Conservation (phyloP, 2,113 vertebrate species). For the Tachysurus vachellii region DNA sequence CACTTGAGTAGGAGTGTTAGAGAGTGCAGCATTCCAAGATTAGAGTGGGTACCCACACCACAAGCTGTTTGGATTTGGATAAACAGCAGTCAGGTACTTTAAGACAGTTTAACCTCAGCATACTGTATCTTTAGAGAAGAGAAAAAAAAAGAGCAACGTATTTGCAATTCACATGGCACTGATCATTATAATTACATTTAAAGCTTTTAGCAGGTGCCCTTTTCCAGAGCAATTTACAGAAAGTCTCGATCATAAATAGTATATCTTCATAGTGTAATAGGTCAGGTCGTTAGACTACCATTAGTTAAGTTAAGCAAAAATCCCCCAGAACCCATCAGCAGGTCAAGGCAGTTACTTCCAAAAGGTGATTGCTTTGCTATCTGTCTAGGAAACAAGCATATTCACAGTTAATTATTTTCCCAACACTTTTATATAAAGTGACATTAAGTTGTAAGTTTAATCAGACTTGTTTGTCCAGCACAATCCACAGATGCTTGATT, state of each 20-base stretch:
- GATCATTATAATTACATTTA: background rate
- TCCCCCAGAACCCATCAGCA: background rate
- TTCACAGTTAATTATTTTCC: background rate
- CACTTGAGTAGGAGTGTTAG: slow-evolving; percentile 51
- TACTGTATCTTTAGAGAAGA: background rate
- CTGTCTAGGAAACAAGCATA: background rate
- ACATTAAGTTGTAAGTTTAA: no score
- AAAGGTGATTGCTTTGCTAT: background rate
- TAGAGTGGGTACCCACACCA: slow-evolving; percentile 27
- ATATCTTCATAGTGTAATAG: background rate
- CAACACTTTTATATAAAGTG: background rate
- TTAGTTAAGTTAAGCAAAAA: background rate
- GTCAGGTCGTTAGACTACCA: background rate
- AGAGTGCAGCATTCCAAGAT: slow-evolving; percentile 37
- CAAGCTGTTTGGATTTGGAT: slow-evolving; percentile 9
- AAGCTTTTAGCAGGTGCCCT: background rate
- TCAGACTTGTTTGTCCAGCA: no score
- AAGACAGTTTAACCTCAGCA: background rate
- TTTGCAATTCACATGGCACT: background rate
- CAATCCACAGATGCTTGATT: no score
- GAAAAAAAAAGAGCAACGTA: background rate
- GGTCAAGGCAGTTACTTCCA: background rate
- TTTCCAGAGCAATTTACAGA: background rate
- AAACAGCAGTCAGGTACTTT: slow-evolving; percentile 2
- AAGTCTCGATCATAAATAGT: background rate